phyloP scores from a whole-genome alignment of 23 tunicate genomes.

The Ciona savignyi region DNA sequence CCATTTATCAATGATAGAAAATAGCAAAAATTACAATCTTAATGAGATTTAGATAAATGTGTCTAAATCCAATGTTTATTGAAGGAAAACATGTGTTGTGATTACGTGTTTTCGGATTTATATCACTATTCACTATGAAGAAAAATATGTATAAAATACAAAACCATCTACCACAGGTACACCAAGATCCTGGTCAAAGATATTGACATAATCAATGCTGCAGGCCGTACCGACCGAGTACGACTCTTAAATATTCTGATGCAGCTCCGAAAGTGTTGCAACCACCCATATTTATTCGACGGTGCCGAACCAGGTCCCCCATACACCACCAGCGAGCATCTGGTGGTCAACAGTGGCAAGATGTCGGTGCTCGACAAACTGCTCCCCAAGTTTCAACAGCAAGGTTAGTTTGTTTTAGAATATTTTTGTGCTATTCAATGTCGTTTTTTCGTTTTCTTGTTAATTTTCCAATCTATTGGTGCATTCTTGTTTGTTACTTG shows the following conservation, averaged over 20 bases:
- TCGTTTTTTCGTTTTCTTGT: too few relatives aligned
- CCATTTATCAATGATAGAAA: neutral
- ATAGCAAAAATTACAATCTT: too few relatives aligned
- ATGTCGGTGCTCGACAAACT: slow-evolving; percentile 78
- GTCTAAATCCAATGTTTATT: neutral
- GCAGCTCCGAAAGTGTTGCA: slow-evolving; percentile 97
- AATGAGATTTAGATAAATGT: neutral
- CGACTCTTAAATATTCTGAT: slow-evolving; percentile 93
- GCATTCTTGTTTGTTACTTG: too few relatives aligned
- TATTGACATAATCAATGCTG: slow-evolving; percentile 94
- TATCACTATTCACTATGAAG: too few relatives aligned
- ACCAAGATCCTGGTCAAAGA: slow-evolving; percentile 95
- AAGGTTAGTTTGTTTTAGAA: too few relatives aligned
- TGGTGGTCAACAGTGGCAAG: slow-evolving; percentile 84
- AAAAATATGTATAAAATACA: too few relatives aligned
- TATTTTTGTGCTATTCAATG: too few relatives aligned
- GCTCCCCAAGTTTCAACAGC: slow-evolving; percentile 66
- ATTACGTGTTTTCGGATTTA: too few relatives aligned
- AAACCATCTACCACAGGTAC: slow-evolving; percentile 47
- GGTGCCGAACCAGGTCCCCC: slow-evolving; percentile 99
- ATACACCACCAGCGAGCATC: slow-evolving; percentile 92
- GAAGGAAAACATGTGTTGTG: too few relatives aligned
- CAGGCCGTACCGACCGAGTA: slow-evolving; percentile 85
- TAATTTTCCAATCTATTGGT: too few relatives aligned
- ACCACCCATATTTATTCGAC: slow-evolving; percentile 95